Evolutionary conservation across 2,797 vertebrate species (phyloP).

Genomic region (Psittacula echo): DNA sequence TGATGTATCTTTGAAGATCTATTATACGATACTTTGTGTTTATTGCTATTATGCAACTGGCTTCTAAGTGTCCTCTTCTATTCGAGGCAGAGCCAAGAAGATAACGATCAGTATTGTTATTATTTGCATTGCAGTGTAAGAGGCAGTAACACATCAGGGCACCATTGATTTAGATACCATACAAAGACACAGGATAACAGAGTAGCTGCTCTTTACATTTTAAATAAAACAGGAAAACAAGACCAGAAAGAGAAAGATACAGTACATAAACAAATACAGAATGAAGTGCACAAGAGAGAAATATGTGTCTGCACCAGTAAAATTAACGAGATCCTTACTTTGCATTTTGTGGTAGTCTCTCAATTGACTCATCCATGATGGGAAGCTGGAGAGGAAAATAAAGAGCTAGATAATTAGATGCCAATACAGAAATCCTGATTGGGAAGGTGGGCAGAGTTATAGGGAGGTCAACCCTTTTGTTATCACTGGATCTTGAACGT

Average conservation of each 20-base stretch:
- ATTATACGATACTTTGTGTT: conserved; percentile 43
- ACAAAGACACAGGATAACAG: background rate
- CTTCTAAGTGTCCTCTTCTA: conserved; percentile 10
- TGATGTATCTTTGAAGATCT: conserved; percentile 65
- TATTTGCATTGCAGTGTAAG: background rate
- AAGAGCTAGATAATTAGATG: background rate
- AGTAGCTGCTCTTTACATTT: conserved; percentile 13
- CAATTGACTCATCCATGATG: background rate
- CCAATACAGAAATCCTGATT: background rate
- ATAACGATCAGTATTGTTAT: background rate
- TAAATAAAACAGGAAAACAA: conserved; percentile 18
- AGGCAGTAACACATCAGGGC: conserved; percentile 30
- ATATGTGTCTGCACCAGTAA: background rate
- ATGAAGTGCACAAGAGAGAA: background rate
- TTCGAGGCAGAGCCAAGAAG: background rate
- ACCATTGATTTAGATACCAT: conserved; percentile 11
- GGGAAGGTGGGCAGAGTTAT: background rate
- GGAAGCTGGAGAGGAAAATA: background rate
- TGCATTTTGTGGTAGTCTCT: background rate
- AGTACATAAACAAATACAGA: background rate
- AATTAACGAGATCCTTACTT: background rate
- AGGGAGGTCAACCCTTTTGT: background rate
- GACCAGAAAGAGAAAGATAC: background rate
- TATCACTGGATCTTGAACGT: background rate
- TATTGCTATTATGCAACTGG: background rate